These are phyloP conservation scores for Bemisia tabaci DNA, from an alignment of 1,140 invertebrate genomes.

Conservation along the genomic window DNA sequence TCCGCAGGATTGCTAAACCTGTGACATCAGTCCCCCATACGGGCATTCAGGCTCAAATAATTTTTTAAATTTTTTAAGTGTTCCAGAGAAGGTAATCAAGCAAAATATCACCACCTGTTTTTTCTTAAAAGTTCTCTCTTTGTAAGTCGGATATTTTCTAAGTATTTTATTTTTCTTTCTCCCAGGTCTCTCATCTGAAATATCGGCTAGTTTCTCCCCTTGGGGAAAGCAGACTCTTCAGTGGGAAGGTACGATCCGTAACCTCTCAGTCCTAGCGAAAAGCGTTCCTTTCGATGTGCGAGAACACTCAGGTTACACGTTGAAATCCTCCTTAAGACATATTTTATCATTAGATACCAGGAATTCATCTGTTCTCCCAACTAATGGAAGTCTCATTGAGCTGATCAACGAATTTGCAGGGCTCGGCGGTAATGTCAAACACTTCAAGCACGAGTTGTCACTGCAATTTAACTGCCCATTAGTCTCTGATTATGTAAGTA, in stretches of 20 bases:
- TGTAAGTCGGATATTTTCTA: too few species aligned
- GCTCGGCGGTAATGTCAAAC: slow-evolving; percentile 72
- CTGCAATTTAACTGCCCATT: slow-evolving; percentile 61
- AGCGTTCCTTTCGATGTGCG: slow-evolving; percentile 60
- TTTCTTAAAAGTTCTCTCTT: too few species aligned
- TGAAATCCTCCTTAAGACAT: slow-evolving; percentile 73
- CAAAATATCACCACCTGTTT: too few species aligned
- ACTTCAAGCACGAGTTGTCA: slow-evolving; percentile 66
- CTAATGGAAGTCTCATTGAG: slow-evolving; percentile 48
- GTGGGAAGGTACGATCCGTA: slow-evolving; percentile 67
- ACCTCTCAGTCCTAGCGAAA: slow-evolving; percentile 46
- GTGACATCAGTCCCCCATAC: too few species aligned
- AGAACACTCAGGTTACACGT: slow-evolving; percentile 66
- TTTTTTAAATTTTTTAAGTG: too few species aligned
- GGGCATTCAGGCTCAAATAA: too few species aligned
- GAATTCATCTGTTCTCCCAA: slow-evolving; percentile 64
- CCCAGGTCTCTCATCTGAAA: neutral
- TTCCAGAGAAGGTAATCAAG: too few species aligned
- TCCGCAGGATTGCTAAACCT: too few species aligned
- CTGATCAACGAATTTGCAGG: slow-evolving; percentile 67
- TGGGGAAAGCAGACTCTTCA: slow-evolving; percentile 53
- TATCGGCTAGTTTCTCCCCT: neutral
- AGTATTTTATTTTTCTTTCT: too few species aligned
- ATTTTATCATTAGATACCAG: slow-evolving; percentile 60
- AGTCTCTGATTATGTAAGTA: slow-evolving; percentile 48